Evolutionary conservation across 2,113 vertebrate species (phyloP).

Genomic region (Anarrhichthys ocellatus): DNA sequence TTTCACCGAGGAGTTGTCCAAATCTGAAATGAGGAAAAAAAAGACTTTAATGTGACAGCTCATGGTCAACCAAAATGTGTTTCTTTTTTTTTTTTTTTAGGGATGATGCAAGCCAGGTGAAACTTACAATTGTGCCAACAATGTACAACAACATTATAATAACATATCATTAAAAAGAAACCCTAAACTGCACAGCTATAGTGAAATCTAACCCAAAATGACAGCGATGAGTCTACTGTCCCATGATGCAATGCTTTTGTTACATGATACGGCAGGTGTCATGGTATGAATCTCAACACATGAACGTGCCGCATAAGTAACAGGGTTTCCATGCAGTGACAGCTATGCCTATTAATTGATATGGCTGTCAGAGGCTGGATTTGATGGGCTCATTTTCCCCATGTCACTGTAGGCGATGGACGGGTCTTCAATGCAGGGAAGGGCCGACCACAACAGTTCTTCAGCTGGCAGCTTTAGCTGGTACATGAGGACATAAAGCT

Average conservation of each 20-base stretch:
- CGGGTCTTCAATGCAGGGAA: constrained; percentile 80
- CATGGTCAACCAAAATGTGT: constrained; percentile 3
- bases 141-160: constrained; percentile 20
- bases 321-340: constrained; percentile 23
- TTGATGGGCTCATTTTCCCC: constrained; percentile 5
- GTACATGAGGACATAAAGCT: constrained; percentile 98
- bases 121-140: constrained; percentile 45
- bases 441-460: constrained; percentile 99
- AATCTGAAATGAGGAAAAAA: constrained; percentile 5
- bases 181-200: constrained; percentile 5
- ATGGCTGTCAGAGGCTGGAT: constrained; percentile 4
- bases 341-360: neutral
- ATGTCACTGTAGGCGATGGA: neutral
- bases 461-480: constrained; percentile 99
- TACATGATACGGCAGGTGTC: constrained; percentile 77
- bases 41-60: neutral
- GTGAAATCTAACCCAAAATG: constrained; percentile 24
- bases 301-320: constrained; percentile 78
- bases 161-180: constrained; percentile 37
- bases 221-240: constrained; percentile 2
- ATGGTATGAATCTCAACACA: constrained; percentile 72
- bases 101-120: constrained; percentile 58
- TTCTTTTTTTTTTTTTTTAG: neutral
- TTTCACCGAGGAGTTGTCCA: neutral
- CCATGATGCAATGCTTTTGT: constrained; percentile 71